phyloP scores from a whole-genome alignment of 1,140 invertebrate genomes.

The Penaeus vannamei region DNA sequence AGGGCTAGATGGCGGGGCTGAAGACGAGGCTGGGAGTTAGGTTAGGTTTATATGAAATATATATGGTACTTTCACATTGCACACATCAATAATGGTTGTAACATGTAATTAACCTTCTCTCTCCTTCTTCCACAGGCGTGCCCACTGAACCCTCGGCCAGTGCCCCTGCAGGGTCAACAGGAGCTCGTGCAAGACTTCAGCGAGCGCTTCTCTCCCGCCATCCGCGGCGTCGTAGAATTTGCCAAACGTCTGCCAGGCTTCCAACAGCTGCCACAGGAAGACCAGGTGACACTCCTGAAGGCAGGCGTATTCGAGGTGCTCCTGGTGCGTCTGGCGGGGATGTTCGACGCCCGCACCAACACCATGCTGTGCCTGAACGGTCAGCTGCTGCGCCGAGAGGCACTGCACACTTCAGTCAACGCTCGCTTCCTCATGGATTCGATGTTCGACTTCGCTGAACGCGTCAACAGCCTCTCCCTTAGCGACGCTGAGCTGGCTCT shows the following conservation, averaged over 20 bases:
- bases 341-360: slow-evolving; percentile 80
- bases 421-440: slow-evolving; percentile 95
- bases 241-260: slow-evolving; percentile 98
- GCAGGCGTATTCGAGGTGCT: slow-evolving; percentile 95
- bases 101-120: slow-evolving; percentile 7
- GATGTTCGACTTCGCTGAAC: slow-evolving; percentile 97
- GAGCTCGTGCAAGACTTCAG: slow-evolving; percentile 77
- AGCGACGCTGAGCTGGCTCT: slow-evolving; percentile 94
- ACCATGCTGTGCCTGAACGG: slow-evolving; percentile 92
- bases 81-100: too few species aligned
- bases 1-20: too few species aligned
- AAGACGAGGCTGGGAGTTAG: too few species aligned
- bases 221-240: slow-evolving; percentile 97
- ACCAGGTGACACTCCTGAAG: slow-evolving; percentile 96
- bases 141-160: slow-evolving; percentile 90
- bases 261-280: slow-evolving; percentile 92
- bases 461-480: slow-evolving; percentile 90
- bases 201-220: slow-evolving; percentile 94
- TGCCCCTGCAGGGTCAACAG: slow-evolving; percentile 85
- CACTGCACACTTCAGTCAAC: slow-evolving; percentile 85
- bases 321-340: slow-evolving; percentile 91
- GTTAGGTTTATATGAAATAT: too few species aligned
- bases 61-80: too few species aligned
- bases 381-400: slow-evolving; percentile 89
- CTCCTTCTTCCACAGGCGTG: slow-evolving; percentile 81